phyloP scores from a whole-genome alignment of 2,113 vertebrate species.

The Stegostoma tigrinum region DNA sequence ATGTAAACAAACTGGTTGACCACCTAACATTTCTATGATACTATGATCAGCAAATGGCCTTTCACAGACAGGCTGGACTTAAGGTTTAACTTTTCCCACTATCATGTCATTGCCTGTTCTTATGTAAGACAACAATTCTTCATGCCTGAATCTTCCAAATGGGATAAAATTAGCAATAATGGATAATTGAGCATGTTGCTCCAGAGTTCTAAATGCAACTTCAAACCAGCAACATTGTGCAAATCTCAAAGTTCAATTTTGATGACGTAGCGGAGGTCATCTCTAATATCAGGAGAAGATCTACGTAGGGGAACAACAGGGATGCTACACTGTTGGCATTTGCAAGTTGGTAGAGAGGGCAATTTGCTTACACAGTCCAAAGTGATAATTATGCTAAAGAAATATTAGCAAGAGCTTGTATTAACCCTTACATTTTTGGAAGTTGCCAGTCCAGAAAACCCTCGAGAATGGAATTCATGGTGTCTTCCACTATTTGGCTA shows the following conservation, averaged over 20 bases:
- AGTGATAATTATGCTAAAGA: not conserved
- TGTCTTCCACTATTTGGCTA: not conserved
- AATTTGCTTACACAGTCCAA: not conserved
- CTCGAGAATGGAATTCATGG: not conserved
- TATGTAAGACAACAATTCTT: not conserved
- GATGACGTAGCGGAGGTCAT: not conserved
- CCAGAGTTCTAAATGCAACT: not conserved
- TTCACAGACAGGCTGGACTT: no score
- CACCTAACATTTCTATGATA: not conserved
- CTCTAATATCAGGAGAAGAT: not conserved
- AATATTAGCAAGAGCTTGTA: not conserved
- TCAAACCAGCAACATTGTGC: not conserved
- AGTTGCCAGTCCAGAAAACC: not conserved
- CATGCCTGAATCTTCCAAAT: not conserved
- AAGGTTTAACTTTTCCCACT: not conserved
- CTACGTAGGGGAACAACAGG: not conserved
- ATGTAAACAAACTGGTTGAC: not conserved
- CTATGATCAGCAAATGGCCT: not conserved
- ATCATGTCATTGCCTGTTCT: not conserved
- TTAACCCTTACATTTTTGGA: not conserved
- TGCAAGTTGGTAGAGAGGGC: not conserved
- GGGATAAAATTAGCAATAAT: not conserved
- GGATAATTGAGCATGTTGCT: not conserved
- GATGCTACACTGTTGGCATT: not conserved
- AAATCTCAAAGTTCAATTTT: not conserved